phyloP scores from a whole-genome alignment of 1,140 invertebrate genomes.

The Portunus trituberculatus region DNA sequence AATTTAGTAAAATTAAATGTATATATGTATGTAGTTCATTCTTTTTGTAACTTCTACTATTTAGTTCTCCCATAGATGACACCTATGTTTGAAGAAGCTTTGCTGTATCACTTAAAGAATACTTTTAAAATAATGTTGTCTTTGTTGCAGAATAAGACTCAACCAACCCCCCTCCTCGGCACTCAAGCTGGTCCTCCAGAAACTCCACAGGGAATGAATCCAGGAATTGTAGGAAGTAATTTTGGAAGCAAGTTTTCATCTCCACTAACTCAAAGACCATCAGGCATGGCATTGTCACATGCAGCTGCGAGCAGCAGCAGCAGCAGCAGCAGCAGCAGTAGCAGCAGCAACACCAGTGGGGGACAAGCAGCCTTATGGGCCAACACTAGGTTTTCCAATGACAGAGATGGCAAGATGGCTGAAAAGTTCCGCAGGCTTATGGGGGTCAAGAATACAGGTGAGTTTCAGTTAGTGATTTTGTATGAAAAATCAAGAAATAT shows the following conservation, averaged over 20 bases:
- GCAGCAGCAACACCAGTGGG: background rate
- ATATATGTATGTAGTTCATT: too few relatives aligned
- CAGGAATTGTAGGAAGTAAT: background rate
- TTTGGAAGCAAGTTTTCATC: background rate
- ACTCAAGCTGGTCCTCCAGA: background rate
- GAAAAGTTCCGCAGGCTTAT: constrained; percentile 82
- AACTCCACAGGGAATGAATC: background rate
- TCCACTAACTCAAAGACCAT: background rate
- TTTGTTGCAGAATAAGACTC: constrained; percentile 44
- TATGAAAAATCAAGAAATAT: too few relatives aligned
- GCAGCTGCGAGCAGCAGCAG: background rate
- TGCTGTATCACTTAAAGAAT: background rate
- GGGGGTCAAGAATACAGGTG: constrained; percentile 81
- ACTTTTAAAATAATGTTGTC: background rate
- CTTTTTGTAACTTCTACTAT: too few relatives aligned
- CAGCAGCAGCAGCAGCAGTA: background rate
- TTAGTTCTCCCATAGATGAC: too few relatives aligned
- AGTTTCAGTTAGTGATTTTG: background rate
- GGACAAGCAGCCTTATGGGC: constrained; percentile 73
- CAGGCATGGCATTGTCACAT: background rate
- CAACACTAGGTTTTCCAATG: constrained; percentile 79
- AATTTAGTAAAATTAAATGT: too few relatives aligned
- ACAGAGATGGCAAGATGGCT: constrained; percentile 81
- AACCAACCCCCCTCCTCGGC: background rate
- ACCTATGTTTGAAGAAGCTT: too few relatives aligned